Conservation (phyloP, 2,888 invertebrate species). For the Portevinia maculata region DNA sequence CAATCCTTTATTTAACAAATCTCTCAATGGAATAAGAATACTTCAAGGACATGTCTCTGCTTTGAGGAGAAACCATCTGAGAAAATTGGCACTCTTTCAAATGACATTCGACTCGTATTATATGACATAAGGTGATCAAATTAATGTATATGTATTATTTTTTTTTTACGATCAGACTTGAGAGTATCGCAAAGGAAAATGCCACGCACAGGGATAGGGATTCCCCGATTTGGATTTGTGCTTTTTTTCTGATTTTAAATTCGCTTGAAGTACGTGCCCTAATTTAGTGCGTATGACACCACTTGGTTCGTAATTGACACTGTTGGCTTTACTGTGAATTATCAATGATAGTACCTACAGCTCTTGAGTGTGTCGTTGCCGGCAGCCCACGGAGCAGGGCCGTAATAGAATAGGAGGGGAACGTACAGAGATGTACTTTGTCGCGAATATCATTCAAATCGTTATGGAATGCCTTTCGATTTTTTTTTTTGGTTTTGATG, state of each 20-base stretch:
- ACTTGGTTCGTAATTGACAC: slow-evolving; percentile 33
- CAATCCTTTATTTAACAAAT: slow-evolving; percentile 20
- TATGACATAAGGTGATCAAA: slow-evolving; percentile 50
- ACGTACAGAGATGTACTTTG: slow-evolving; percentile 24
- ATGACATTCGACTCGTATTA: slow-evolving; percentile 46
- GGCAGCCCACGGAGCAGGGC: background rate
- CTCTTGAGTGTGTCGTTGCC: too few relatives aligned
- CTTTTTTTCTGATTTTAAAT: slow-evolving; percentile 1
- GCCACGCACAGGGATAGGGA: slow-evolving; percentile 7
- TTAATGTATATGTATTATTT: slow-evolving; percentile 33
- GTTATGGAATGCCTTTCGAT: slow-evolving; percentile 20
- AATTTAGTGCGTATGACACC: slow-evolving; percentile 27
- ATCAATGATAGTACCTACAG: slow-evolving; percentile 25
- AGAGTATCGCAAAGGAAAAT: slow-evolving; percentile 24
- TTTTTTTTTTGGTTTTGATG: background rate
- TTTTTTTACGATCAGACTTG: slow-evolving; percentile 19
- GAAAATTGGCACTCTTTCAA: slow-evolving; percentile 55
- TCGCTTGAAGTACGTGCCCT: slow-evolving; percentile 32
- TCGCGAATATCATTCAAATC: slow-evolving; percentile 23
- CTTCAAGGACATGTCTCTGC: slow-evolving; percentile 36
- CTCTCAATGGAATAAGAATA: background rate
- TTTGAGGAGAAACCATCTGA: slow-evolving; percentile 5
- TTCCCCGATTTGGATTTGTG: too few relatives aligned
- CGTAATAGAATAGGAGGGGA: background rate
- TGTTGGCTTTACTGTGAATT: slow-evolving; percentile 42